Conservation (phyloP, 2,113 vertebrate species). For the Alligator mississippiensis region DNA sequence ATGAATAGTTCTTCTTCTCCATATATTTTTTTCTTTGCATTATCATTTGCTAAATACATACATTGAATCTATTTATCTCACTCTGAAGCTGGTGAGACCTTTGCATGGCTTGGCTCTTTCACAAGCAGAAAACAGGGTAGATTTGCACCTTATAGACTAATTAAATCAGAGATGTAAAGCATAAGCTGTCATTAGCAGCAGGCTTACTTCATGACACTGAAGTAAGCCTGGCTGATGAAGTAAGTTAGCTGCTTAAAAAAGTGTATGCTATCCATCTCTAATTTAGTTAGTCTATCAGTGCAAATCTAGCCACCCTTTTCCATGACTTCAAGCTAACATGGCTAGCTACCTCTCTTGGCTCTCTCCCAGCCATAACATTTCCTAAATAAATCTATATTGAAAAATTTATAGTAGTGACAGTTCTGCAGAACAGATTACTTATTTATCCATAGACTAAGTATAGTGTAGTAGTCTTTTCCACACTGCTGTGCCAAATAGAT, state of each 20-base stretch:
- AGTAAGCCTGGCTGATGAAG: too few relatives aligned
- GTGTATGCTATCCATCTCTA: too few relatives aligned
- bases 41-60: background rate
- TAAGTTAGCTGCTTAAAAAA: too few relatives aligned
- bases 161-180: too few relatives aligned
- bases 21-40: background rate
- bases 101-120: background rate
- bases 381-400: accelerated
- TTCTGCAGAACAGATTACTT: background rate
- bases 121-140: background rate
- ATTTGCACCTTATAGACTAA: too few relatives aligned
- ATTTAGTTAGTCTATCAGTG: too few relatives aligned
- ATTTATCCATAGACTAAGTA: background rate
- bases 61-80: background rate
- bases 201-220: too few relatives aligned
- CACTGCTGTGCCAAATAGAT: background rate
- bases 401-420: background rate
- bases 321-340: too few relatives aligned
- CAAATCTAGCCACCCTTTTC: too few relatives aligned
- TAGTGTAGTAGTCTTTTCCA: background rate
- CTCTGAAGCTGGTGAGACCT: background rate
- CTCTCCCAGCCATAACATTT: background rate
- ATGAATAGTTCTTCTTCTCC: background rate
- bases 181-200: too few relatives aligned
- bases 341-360: too few relatives aligned